Evolutionary conservation across 2,888 invertebrate genomes (phyloP), one percentile per base, ranked within the genome.

Genomic region (Dicycla oo): DNA sequence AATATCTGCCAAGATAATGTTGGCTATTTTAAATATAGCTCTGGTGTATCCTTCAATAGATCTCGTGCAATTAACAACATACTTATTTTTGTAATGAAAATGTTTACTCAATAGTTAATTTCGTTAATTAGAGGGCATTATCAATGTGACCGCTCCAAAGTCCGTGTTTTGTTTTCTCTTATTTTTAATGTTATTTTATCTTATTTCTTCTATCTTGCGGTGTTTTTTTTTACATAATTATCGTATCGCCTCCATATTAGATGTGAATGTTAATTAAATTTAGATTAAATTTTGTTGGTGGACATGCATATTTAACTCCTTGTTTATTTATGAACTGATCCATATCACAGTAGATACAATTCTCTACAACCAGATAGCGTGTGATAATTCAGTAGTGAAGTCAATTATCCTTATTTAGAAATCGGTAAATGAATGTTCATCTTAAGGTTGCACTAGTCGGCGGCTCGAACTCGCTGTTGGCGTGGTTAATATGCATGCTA

Each of bases 71-170:
- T 85, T 84, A 79, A 78, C 62, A 38, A 64, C 38, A 71, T 67
- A 47, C 34, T 49, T 69, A 63, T 62, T 75, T 13, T 64, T 82
- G 78, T 81, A 82, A 81, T 67, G 73, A 45, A 68, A 69, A 77
- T 89, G 86, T 88, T 87, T 89, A 87, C 80, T 75, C 70, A 67
- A 73, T 75, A 65, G 71, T 74, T 78, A 51, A 66, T 87, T 87
- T 87, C 68, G 84, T 88, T 88, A 88, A 89, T 89, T 87, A 84
- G 85, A 84, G 73, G 82, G 74, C 80, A 80, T 86, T 90, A 91
- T 91, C 90, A 79, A 75, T 49, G 80, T 73, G 70, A 75, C 74
- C 65, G 86, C 76, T 81, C 74, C 89, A 91, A 92, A 91, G 92
- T 92, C 89, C 91, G 83, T 76, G 71, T 78, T 76, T 86, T 90